Conservation (phyloP, 2,797 vertebrate genomes). For the Megalops cyprinoides region DNA sequence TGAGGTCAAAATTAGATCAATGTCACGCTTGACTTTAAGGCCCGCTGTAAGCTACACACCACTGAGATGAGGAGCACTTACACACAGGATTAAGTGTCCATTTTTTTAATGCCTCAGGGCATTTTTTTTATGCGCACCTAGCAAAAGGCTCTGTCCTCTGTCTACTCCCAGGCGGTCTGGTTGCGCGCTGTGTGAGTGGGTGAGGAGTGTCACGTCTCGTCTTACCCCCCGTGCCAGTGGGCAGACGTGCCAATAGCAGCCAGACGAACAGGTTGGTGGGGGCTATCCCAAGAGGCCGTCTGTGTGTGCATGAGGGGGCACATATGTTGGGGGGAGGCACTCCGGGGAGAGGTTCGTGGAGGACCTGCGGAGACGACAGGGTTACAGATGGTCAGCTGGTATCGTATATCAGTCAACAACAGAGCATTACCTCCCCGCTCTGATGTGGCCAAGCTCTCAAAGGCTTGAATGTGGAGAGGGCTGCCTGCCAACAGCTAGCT, state of each 20-base stretch:
- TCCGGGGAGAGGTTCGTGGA: neutral
- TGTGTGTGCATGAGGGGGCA: neutral
- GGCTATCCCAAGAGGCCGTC: neutral
- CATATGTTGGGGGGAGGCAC: neutral
- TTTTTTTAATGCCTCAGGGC: neutral
- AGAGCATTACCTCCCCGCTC: neutral
- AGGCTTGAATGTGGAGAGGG: neutral
- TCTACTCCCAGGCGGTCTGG: neutral
- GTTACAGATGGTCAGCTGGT: slow-evolving; percentile 15
- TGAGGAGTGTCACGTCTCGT: neutral
- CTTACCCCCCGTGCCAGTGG: neutral
- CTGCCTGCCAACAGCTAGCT: neutral
- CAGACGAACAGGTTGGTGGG: slow-evolving; percentile 4
- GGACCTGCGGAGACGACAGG: neutral
- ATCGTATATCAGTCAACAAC: slow-evolving; percentile 17
- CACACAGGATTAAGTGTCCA: neutral
- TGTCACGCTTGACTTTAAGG: slow-evolving; percentile 1
- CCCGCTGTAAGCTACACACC: neutral
- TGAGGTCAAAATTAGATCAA: slow-evolving; percentile 22
- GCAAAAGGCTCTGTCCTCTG: neutral
- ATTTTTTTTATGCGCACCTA: slow-evolving; percentile 2
- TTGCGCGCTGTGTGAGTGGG: neutral
- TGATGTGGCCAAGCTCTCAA: neutral
- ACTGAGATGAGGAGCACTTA: neutral
- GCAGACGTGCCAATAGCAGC: neutral